Percentiles rank a stretch among this genome's conserved stretches.
phyloP scores from a whole-genome alignment of 2,113 vertebrate genomes.

The Xenotilapia flavipinnis region DNA sequence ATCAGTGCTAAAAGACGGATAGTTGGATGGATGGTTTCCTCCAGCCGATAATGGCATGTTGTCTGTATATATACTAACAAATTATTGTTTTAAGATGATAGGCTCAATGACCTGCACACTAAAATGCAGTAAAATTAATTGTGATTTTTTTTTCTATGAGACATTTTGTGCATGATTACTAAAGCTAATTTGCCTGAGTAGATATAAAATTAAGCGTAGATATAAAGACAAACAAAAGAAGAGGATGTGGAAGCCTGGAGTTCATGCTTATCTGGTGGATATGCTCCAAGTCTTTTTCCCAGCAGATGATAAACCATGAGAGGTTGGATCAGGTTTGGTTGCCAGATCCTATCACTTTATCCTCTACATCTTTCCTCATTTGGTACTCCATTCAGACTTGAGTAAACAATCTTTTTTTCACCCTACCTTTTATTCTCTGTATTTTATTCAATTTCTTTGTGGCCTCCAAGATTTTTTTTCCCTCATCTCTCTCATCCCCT shows the following conservation, averaged over 20 bases:
- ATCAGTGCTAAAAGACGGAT: not conserved
- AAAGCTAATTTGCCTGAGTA: not conserved
- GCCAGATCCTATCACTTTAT: slow-evolving; percentile 60
- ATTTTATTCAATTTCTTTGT: not conserved
- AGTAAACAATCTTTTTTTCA: slow-evolving; percentile 5
- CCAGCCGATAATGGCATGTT: not conserved
- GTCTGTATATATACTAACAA: not conserved
- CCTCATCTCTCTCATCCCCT: not conserved
- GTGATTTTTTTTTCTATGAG: not conserved
- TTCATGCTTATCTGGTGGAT: slow-evolving; percentile 19
- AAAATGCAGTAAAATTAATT: not conserved
- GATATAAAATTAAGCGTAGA: not conserved
- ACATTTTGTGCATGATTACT: not conserved
- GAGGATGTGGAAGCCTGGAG: not conserved
- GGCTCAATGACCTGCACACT: not conserved
- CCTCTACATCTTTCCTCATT: not conserved
- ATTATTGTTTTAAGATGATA: not conserved
- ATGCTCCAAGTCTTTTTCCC: slow-evolving; percentile 36
- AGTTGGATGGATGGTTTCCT: not conserved
- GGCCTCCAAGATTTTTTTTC: not conserved
- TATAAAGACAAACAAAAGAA: not conserved
- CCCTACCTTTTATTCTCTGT: not conserved
- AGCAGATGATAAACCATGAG: slow-evolving; percentile 46
- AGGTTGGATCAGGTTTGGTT: slow-evolving; percentile 37
- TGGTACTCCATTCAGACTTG: not conserved